Percentiles rank a stretch among this genome's conserved stretches.
Conservation (phyloP, 2,888 invertebrate species). For the Oscheius sp. region DNA sequence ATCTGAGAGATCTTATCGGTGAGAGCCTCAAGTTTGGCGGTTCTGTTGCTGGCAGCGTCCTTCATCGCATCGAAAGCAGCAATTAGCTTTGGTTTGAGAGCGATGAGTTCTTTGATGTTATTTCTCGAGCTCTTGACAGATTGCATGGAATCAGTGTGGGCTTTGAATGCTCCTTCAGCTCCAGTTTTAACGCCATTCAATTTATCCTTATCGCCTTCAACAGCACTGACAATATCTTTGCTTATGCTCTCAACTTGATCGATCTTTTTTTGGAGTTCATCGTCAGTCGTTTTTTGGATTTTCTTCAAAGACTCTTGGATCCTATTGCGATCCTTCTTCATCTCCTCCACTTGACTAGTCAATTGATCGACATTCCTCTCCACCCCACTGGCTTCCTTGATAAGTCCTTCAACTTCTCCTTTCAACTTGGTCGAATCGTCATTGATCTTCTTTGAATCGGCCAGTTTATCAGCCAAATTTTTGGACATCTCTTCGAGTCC, state of each 20-base stretch:
- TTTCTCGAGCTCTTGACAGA: slow-evolving; percentile 36
- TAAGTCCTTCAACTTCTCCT: slow-evolving; percentile 1
- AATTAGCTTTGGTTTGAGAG: slow-evolving; percentile 6
- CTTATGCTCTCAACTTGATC: slow-evolving; percentile 36
- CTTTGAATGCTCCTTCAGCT: slow-evolving; percentile 36
- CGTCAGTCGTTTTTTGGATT: neutral
- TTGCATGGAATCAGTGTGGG: slow-evolving; percentile 41
- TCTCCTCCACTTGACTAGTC: slow-evolving; percentile 24
- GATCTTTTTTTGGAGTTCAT: slow-evolving; percentile 24
- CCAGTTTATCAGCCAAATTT: slow-evolving; percentile 29
- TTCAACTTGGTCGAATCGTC: slow-evolving; percentile 22
- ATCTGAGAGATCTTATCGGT: slow-evolving; percentile 44
- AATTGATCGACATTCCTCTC: slow-evolving; percentile 31
- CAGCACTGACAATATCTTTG: slow-evolving; percentile 33
- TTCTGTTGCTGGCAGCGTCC: slow-evolving; percentile 1
- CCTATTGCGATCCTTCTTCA: slow-evolving; percentile 14
- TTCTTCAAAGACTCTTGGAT: slow-evolving; percentile 16
- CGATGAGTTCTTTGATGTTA: slow-evolving; percentile 41
- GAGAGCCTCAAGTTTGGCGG: slow-evolving; percentile 36
- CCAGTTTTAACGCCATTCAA: slow-evolving; percentile 29
- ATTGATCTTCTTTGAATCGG: slow-evolving; percentile 17
- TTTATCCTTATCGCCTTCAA: slow-evolving; percentile 37
- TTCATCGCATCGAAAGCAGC: slow-evolving; percentile 27
- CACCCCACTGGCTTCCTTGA: slow-evolving; percentile 13
- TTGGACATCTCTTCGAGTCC: slow-evolving; percentile 20